Percentiles rank a stretch among this genome's conserved stretches.
Conservation (phyloP, 1,140 invertebrate genomes). For the Cataglyphis hispanica region DNA sequence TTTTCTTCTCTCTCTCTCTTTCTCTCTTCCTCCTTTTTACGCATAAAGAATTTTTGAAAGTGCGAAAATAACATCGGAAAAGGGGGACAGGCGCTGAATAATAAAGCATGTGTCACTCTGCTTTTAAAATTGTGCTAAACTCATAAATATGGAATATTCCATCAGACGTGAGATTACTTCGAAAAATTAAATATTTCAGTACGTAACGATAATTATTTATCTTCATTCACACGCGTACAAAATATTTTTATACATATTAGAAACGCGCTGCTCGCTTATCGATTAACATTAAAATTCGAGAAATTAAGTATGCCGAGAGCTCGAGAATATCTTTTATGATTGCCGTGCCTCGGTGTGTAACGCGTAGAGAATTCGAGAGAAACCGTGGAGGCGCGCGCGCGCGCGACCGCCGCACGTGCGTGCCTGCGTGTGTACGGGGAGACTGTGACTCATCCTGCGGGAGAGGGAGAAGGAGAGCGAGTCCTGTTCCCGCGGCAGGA, state of each 20-base stretch:
- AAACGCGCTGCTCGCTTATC: not conserved
- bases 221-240: not conserved
- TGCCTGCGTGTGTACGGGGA: slow-evolving; percentile 78
- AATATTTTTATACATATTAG: not conserved
- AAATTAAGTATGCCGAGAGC: not conserved
- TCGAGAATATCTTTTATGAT: not conserved
- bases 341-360: not conserved
- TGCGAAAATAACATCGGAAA: not conserved
- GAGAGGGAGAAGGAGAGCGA: slow-evolving; percentile 83
- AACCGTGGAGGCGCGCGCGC: slow-evolving; percentile 65
- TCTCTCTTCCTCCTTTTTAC: too few relatives aligned
- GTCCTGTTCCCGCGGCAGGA: slow-evolving; percentile 86
- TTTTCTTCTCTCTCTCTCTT: not conserved
- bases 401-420: slow-evolving; percentile 63
- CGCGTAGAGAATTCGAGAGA: slow-evolving; percentile 51
- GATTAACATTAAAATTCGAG: not conserved
- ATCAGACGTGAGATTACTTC: not conserved
- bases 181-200: not conserved
- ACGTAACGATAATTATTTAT: not conserved
- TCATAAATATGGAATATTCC: not conserved
- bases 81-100: not conserved
- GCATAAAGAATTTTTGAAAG: slow-evolving; percentile 2
- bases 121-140: not conserved
- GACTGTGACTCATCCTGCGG: slow-evolving; percentile 86
- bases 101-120: not conserved